A percentile compares a stretch with the other conserved stretches of the same genome.
phyloP scores from a whole-genome alignment of 2,888 invertebrate species.

The Aspidiotus rigidus region DNA sequence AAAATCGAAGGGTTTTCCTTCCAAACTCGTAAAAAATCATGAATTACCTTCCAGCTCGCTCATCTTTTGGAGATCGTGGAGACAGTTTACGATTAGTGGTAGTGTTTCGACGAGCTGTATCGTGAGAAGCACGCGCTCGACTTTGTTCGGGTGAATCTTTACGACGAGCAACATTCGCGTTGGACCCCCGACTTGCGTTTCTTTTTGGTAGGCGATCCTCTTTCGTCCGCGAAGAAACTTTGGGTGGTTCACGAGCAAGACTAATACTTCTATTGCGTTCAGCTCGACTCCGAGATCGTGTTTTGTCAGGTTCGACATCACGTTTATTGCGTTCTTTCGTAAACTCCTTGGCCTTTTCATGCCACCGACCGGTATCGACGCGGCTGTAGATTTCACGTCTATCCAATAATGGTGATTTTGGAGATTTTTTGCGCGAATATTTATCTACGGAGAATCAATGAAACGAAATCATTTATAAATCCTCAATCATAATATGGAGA shows the following conservation, averaged over 20 bases:
- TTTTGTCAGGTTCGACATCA: background rate
- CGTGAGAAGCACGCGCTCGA: constrained; percentile 7
- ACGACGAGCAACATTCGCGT: background rate
- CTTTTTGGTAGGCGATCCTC: constrained; percentile 10
- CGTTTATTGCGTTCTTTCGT: constrained; percentile 18
- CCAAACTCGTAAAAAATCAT: background rate
- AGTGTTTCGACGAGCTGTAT: constrained; percentile 8
- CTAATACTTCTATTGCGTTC: constrained; percentile 17
- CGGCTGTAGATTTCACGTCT: constrained; percentile 23
- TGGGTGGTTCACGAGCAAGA: background rate
- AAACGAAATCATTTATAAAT: background rate
- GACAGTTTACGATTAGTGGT: constrained; percentile 11
- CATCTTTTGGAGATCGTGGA: constrained; percentile 25
- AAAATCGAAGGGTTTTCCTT: too few relatives aligned
- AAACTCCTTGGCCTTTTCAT: constrained; percentile 27
- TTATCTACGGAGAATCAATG: constrained; percentile 2
- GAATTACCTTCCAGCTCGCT: constrained; percentile 23
- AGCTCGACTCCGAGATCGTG: constrained; percentile 7
- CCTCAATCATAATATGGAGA: too few relatives aligned
- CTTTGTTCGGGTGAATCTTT: constrained; percentile 19
- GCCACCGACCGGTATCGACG: constrained; percentile 23
- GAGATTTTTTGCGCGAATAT: constrained; percentile 14
- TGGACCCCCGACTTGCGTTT: background rate
- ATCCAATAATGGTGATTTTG: constrained; percentile 20
- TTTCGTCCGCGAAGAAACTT: background rate